Percentiles rank a stretch among this genome's conserved stretches.
phyloP scores from a whole-genome alignment of 2,113 vertebrate species.

The Anser brachyrhynchus region DNA sequence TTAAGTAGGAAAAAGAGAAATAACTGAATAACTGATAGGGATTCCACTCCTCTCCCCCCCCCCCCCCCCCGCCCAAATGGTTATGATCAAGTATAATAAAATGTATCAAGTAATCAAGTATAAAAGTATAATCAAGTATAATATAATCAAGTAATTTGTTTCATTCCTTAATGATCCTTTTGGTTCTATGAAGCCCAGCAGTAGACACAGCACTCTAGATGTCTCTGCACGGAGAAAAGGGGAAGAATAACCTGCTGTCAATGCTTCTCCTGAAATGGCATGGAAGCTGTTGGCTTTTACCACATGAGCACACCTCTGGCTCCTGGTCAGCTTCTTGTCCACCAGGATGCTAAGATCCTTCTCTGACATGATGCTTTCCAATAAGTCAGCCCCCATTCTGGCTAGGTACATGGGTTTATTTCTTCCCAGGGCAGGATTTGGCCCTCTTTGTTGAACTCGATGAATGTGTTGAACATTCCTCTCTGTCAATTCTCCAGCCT shows the following conservation, averaged over 20 bases:
- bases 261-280: neutral
- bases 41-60: too few relatives aligned
- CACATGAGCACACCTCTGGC: too few relatives aligned
- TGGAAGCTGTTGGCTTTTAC: neutral
- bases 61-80: too few relatives aligned
- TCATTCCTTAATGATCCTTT: neutral
- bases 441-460: neutral
- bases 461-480: neutral
- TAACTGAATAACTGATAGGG: neutral
- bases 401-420: neutral
- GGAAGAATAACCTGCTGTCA: neutral
- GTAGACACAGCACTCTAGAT: neutral
- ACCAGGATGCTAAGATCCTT: neutral
- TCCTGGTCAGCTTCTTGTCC: neutral
- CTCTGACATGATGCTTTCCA: neutral
- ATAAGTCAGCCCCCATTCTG: neutral
- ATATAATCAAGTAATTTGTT: neutral
- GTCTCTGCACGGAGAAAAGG: neutral
- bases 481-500: neutral
- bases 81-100: neutral
- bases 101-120: too few relatives aligned
- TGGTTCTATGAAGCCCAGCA: neutral
- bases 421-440: neutral
- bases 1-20: neutral
- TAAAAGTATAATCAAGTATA: neutral